These are phyloP conservation scores for Ceryle rudis DNA, from an alignment of 2,797 vertebrate species.

Conservation along the genomic window DNA sequence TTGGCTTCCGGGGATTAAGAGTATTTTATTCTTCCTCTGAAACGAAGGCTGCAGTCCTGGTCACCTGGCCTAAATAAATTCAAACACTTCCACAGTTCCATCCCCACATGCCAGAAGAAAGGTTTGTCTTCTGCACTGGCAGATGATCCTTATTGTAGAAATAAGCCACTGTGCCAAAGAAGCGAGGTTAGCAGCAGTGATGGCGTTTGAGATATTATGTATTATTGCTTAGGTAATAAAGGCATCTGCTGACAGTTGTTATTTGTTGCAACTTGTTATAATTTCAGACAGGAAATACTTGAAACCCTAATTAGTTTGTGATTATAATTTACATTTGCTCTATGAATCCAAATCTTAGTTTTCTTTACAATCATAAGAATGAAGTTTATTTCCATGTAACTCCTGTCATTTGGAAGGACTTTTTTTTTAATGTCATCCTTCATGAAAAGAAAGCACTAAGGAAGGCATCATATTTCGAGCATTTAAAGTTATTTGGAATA, in stretches of 20 bases:
- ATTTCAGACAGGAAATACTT: conserved; percentile 44
- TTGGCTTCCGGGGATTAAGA: conserved; percentile 38
- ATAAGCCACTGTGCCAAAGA: background rate
- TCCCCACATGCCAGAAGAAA: background rate
- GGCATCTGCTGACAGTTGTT: conserved; percentile 42
- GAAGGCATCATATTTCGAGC: background rate
- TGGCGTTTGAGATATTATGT: background rate
- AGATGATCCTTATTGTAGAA: background rate
- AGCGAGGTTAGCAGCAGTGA: conserved; percentile 11
- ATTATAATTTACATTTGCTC: background rate
- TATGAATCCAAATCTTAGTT: background rate
- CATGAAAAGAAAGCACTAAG: background rate
- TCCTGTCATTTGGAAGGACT: background rate
- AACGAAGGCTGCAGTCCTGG: background rate
- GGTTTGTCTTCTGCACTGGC: background rate
- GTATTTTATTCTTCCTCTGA: conserved; percentile 36
- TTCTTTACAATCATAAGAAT: background rate
- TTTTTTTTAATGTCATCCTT: background rate
- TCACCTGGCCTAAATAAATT: conserved; percentile 48
- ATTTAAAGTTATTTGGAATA: background rate
- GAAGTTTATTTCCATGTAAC: background rate
- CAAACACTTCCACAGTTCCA: background rate
- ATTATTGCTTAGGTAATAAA: conserved; percentile 27
- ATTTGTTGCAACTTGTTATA: conserved; percentile 13
- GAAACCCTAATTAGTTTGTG: conserved; percentile 15